Percentiles rank a stretch among this genome's conserved stretches.
Conservation (phyloP, 2,888 invertebrate species). For the Diarsia rubi region DNA sequence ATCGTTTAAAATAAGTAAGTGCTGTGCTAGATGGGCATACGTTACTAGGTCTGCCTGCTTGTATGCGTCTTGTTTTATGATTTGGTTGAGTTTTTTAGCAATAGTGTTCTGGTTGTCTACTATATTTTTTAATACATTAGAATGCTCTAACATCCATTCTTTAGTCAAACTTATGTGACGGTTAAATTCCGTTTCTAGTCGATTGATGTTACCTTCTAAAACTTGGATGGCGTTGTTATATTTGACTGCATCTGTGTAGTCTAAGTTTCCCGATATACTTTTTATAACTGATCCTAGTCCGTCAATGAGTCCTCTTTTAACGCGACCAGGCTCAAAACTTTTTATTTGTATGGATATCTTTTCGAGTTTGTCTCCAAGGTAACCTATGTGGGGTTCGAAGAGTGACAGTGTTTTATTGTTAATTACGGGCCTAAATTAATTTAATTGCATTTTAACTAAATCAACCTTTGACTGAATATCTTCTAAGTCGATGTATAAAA, state of each 20-base stretch:
- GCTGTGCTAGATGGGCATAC: slow-evolving; percentile 6
- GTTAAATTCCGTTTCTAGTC: too few relatives aligned
- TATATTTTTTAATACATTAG: slow-evolving; percentile 6
- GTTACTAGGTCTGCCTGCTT: slow-evolving; percentile 8
- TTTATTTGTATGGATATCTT: not conserved
- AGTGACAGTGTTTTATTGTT: slow-evolving; percentile 20
- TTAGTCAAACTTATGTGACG: not conserved
- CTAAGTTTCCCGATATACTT: not conserved
- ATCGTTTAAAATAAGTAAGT: slow-evolving; percentile 3
- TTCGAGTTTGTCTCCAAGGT: slow-evolving; percentile 10
- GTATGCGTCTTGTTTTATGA: not conserved
- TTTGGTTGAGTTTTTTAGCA: slow-evolving; percentile 10
- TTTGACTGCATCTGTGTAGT: slow-evolving; percentile 14
- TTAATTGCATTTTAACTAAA: too few relatives aligned
- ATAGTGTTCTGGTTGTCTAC: slow-evolving; percentile 10
- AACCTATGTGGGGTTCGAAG: slow-evolving; percentile 11
- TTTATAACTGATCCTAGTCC: slow-evolving; percentile 14
- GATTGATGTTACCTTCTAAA: too few relatives aligned
- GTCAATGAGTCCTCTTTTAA: not conserved
- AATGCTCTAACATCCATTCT: slow-evolving; percentile 1
- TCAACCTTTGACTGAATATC: too few relatives aligned
- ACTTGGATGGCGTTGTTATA: slow-evolving; percentile 12
- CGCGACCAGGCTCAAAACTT: slow-evolving; percentile 8
- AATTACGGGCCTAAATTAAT: not conserved
- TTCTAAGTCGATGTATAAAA: too few relatives aligned